phyloP scores from a whole-genome alignment of 2,888 invertebrate genomes.

The Polylopha cassiicola region DNA sequence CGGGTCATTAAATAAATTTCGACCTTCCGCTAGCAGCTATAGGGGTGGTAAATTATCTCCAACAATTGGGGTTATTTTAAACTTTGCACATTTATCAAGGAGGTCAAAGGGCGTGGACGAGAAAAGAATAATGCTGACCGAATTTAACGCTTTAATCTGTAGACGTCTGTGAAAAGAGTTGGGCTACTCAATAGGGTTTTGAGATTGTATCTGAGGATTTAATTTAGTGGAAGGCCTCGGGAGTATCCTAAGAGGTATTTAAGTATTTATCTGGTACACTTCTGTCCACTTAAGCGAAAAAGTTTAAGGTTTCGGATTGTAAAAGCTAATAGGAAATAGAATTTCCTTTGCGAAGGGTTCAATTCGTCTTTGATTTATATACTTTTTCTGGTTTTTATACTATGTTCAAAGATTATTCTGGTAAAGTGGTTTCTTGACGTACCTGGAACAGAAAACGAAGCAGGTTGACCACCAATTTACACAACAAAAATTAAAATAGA shows the following conservation, averaged over 20 bases:
- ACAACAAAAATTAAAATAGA: not conserved
- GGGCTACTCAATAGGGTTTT: constrained; percentile 3
- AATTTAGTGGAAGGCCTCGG: constrained; percentile 17
- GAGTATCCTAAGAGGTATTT: no score
- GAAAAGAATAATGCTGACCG: not conserved
- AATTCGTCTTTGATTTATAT: no score
- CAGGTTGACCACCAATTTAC: not conserved
- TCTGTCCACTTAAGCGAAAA: no score
- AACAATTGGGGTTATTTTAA: constrained; percentile 10
- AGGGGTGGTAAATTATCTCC: no score
- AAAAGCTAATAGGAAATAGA: no score
- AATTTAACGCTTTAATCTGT: constrained; percentile 12
- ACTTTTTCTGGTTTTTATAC: no score
- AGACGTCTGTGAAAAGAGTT: constrained; percentile 15
- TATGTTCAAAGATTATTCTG: constrained; percentile 5
- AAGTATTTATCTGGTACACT: no score
- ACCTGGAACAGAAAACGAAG: constrained; percentile 6
- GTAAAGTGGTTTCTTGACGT: constrained; percentile 4
- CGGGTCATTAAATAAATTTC: not conserved
- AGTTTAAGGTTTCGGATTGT: no score
- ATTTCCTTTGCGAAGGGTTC: no score
- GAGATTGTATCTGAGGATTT: constrained; percentile 13
- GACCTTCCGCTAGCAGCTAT: no score
- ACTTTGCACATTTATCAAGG: constrained; percentile 20
- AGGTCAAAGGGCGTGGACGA: constrained; percentile 4